Evolutionary conservation across 2,888 invertebrate genomes (phyloP).

Genomic region (Taphrorychus bicolor): DNA sequence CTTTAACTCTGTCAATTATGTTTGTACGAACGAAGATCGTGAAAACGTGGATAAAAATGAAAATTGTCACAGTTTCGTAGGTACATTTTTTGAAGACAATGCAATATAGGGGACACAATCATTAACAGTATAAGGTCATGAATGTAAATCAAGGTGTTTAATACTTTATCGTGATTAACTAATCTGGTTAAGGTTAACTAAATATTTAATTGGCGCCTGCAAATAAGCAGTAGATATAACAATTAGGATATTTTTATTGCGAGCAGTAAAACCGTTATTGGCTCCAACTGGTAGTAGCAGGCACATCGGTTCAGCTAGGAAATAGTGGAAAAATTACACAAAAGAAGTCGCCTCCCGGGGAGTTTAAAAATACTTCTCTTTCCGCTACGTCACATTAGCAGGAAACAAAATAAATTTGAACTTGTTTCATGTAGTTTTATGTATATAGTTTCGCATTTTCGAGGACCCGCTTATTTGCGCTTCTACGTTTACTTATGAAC

Average conservation of each 20-base stretch:
- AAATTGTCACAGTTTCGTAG: too few species aligned
- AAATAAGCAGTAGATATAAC: slow-evolving; percentile 21
- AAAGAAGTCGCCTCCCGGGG: neutral
- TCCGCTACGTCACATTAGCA: neutral
- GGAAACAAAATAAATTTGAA: neutral
- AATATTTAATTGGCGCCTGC: slow-evolving; percentile 18
- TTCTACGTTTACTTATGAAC: slow-evolving; percentile 11
- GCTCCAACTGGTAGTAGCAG: too few species aligned
- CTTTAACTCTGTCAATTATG: too few species aligned
- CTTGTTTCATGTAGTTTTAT: slow-evolving; percentile 8
- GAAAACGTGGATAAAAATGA: too few species aligned
- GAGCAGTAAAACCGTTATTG: slow-evolving; percentile 23
- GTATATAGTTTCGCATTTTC: neutral
- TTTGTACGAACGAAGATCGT: too few species aligned
- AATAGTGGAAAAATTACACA: neutral
- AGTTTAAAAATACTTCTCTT: neutral
- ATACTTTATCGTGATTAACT: slow-evolving; percentile 5
- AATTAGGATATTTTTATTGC: slow-evolving; percentile 18
- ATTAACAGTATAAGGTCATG: too few species aligned
- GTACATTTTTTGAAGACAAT: too few species aligned
- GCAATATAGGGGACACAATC: too few species aligned
- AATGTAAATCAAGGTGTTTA: too few species aligned
- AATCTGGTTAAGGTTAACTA: slow-evolving; percentile 13
- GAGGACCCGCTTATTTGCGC: neutral
- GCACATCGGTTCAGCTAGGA: neutral